Conservation (phyloP, 1,140 invertebrate genomes). For the Piezodorus guildinii region DNA sequence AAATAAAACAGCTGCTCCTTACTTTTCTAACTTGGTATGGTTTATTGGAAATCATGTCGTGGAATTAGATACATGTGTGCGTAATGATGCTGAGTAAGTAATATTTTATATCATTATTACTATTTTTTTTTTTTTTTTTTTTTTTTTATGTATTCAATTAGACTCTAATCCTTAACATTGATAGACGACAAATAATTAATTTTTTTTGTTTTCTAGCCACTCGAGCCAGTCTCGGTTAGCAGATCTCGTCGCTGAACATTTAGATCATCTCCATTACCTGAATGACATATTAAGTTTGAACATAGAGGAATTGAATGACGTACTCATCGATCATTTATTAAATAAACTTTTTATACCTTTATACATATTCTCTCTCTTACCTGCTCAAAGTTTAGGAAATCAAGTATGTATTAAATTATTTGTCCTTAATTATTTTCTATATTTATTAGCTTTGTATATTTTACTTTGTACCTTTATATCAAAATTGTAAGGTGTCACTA, state of each 20-base stretch:
- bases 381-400: constrained; percentile 27
- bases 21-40: constrained; percentile 98
- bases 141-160: no score
- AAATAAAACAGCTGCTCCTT: constrained; percentile 89
- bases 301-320: constrained; percentile 86
- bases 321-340: constrained; percentile 88
- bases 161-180: no score
- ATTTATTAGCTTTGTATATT: background rate
- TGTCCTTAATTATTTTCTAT: background rate
- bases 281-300: constrained; percentile 92
- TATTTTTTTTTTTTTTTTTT: no score
- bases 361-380: constrained; percentile 80
- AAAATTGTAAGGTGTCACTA: no score
- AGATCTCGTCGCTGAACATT: constrained; percentile 91
- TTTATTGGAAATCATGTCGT: constrained; percentile 97
- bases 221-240: constrained; percentile 82
- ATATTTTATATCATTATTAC: background rate
- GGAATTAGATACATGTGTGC: constrained; percentile 88
- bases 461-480: no score
- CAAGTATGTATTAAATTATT: constrained; percentile 6
- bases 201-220: constrained; percentile 52
- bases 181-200: no score
- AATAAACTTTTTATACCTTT: constrained; percentile 88
- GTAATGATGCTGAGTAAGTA: constrained; percentile 86
- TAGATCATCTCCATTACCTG: constrained; percentile 95